Conservation (phyloP, 1,140 invertebrate species). For the Steinernema khuongi region DNA sequence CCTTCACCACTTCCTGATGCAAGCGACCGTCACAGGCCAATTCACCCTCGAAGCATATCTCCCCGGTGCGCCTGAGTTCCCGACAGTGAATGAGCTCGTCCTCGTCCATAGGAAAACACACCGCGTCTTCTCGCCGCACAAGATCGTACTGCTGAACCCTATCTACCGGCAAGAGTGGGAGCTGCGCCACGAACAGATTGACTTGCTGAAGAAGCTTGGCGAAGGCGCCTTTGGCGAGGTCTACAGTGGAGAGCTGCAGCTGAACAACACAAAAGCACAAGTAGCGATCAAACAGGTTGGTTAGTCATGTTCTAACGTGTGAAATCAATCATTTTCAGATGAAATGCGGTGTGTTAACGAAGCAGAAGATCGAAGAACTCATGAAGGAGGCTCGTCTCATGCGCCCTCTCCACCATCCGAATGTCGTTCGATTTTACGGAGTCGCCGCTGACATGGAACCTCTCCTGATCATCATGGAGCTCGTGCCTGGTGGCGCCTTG, state of each 20-base stretch:
- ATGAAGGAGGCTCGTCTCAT: slow-evolving; percentile 32
- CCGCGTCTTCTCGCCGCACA: not conserved
- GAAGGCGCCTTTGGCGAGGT: slow-evolving; percentile 40
- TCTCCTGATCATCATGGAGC: slow-evolving; percentile 25
- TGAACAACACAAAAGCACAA: slow-evolving; percentile 6
- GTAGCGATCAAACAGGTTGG: slow-evolving; percentile 29
- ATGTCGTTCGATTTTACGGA: slow-evolving; percentile 33
- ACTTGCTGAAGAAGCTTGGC: slow-evolving; percentile 22
- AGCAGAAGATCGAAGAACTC: slow-evolving; percentile 36
- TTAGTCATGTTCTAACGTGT: not conserved
- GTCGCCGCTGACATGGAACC: slow-evolving; percentile 23
- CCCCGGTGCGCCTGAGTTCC: not conserved
- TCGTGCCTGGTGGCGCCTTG: slow-evolving; percentile 16
- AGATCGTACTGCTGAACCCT: not conserved
- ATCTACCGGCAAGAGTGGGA: slow-evolving; percentile 24
- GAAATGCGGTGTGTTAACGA: slow-evolving; percentile 1
- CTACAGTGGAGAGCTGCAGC: slow-evolving; percentile 20
- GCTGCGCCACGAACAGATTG: slow-evolving; percentile 29
- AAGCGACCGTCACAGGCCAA: not conserved
- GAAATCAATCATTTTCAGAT: not conserved
- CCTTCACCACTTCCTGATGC: no score
- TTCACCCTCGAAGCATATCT: not conserved
- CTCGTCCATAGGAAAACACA: not conserved
- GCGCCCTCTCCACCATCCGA: slow-evolving; percentile 25
- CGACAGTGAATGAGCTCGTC: slow-evolving; percentile 16